These are phyloP conservation scores for Tichodroma muraria DNA, from an alignment of 2,113 vertebrate species.

Conservation along the genomic window DNA sequence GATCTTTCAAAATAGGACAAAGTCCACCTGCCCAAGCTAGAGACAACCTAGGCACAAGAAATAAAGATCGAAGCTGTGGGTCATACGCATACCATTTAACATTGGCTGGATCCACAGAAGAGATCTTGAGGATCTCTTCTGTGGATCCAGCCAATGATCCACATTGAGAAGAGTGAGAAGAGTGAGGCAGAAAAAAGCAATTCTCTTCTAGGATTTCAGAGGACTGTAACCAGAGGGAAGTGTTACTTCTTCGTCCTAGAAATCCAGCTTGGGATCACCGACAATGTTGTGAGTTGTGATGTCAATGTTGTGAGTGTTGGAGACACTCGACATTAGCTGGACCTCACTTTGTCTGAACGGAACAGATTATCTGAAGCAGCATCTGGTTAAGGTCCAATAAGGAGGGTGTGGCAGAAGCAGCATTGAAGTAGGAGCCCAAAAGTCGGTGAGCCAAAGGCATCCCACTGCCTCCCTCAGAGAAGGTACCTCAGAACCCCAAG, in stretches of 20 bases:
- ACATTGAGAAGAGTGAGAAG: no score
- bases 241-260: not conserved
- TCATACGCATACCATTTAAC: not conserved
- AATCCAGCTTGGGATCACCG: no score
- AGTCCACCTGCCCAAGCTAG: not conserved
- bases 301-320: no score
- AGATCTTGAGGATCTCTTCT: not conserved
- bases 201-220: no score
- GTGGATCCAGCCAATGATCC: no score
- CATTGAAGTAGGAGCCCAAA: not conserved
- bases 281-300: no score
- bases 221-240: not conserved
- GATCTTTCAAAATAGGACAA: not conserved
- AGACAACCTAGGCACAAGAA: not conserved
- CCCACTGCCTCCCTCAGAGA: not conserved
- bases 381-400: not conserved
- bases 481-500: not conserved
- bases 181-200: no score
- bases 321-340: not conserved
- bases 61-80: not conserved
- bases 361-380: not conserved
- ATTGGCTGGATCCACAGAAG: not conserved
- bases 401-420: no score
- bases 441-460: not conserved
- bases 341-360: not conserved